Conservation (phyloP, 2,113 vertebrate genomes). For the Antechinus stuartii region DNA sequence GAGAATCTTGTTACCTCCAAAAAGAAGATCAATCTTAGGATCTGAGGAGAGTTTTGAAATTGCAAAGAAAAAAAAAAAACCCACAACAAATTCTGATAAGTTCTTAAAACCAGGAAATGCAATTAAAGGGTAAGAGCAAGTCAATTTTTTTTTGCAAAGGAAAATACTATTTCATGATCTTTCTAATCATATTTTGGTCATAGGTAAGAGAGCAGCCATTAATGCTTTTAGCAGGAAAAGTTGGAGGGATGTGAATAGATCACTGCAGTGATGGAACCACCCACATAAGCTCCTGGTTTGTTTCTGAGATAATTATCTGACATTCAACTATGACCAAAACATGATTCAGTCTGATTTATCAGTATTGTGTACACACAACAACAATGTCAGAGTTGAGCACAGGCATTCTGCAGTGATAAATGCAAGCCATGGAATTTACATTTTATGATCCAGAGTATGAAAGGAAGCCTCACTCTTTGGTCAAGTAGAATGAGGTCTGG, state of each 20-base stretch:
- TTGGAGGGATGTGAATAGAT: background rate
- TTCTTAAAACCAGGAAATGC: background rate
- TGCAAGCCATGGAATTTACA: slow-evolving; percentile 38
- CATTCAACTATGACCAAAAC: slow-evolving; percentile 58
- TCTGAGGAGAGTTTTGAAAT: background rate
- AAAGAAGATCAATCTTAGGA: background rate
- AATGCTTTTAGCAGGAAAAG: background rate
- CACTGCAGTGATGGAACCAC: background rate
- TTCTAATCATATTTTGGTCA: background rate
- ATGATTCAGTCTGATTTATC: background rate
- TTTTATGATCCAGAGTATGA: slow-evolving; percentile 44
- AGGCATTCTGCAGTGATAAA: slow-evolving; percentile 52
- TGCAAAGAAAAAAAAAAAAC: background rate
- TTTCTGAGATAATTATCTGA: slow-evolving; percentile 38
- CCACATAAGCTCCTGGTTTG: background rate
- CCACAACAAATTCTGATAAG: background rate
- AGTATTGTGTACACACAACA: background rate
- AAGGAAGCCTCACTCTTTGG: slow-evolving; percentile 44
- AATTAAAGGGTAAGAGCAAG: background rate
- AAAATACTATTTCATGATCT: background rate
- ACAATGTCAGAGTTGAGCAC: background rate
- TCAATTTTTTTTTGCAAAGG: background rate
- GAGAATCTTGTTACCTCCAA: background rate
- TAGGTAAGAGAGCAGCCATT: background rate
- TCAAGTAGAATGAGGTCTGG: slow-evolving; percentile 63